Conservation (phyloP, 2,113 vertebrate species). For the Dasyurus viverrinus region DNA sequence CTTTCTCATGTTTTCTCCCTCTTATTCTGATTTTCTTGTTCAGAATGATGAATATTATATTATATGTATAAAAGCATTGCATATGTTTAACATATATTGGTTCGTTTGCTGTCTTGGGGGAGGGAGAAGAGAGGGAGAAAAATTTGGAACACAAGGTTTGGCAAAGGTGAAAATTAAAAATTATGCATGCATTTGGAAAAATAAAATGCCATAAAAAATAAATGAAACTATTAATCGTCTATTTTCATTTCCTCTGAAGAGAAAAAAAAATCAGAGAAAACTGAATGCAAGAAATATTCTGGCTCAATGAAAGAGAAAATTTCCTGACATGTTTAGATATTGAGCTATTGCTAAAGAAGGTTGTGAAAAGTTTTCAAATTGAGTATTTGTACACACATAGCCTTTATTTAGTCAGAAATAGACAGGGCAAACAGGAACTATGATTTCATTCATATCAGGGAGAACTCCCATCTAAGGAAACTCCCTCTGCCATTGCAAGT, state of each 20-base stretch:
- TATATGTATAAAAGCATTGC: too few species aligned
- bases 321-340: neutral
- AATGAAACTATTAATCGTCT: neutral
- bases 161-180: too few species aligned
- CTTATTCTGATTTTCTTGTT: too few species aligned
- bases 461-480: neutral
- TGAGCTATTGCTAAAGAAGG: neutral
- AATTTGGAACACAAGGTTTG: too few species aligned
- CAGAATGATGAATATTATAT: too few species aligned
- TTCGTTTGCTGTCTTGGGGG: too few species aligned
- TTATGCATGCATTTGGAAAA: too few species aligned
- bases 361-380: neutral
- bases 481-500: too few species aligned
- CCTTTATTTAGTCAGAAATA: neutral
- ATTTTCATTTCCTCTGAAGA: neutral
- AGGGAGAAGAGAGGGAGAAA: too few species aligned
- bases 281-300: accelerated
- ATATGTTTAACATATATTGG: too few species aligned
- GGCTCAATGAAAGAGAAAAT: neutral
- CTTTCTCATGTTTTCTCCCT: too few species aligned
- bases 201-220: neutral
- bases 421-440: neutral
- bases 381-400: neutral
- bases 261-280: too few species aligned
- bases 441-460: neutral